Percentiles rank a stretch among this genome's conserved stretches.
Conservation (phyloP, 2,113 vertebrate species). For the Sylvietta virens region DNA sequence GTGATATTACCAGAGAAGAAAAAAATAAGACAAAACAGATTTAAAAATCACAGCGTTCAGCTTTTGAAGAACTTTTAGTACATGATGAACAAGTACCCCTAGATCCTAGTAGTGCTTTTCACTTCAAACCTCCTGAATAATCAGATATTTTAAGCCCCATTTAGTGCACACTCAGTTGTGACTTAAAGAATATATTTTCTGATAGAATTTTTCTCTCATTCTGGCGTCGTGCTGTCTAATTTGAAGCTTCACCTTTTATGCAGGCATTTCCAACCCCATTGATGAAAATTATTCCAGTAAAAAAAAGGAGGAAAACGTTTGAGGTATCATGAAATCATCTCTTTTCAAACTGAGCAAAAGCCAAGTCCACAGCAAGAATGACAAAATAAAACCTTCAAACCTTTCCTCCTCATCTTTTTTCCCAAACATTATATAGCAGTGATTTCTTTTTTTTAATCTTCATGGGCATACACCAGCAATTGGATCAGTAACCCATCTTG, state of each 20-base stretch:
- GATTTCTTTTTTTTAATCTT: neutral
- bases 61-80: neutral
- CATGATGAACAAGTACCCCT: neutral
- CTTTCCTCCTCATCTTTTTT: conserved; percentile 69
- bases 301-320: conserved; percentile 86
- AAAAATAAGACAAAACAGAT: neutral
- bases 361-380: neutral
- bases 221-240: conserved; percentile 64
- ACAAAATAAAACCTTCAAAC: conserved; percentile 45
- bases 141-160: neutral
- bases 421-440: neutral
- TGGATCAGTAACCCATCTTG: conserved; percentile 7
- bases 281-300: conserved; percentile 84
- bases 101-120: neutral
- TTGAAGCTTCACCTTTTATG: conserved; percentile 80
- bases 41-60: neutral
- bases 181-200: neutral
- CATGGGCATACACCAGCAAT: neutral
- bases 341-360: conserved; percentile 42
- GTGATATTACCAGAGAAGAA: neutral
- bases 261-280: conserved; percentile 78
- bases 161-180: neutral
- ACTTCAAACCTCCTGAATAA: neutral
- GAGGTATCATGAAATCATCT: conserved; percentile 80
- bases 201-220: neutral